Percentiles rank a stretch among this genome's conserved stretches.
These are phyloP conservation scores for Aplysina aerophoba DNA, from an alignment of 37 sponge, comb jelly and placozoan species.

Conservation along the genomic window DNA sequence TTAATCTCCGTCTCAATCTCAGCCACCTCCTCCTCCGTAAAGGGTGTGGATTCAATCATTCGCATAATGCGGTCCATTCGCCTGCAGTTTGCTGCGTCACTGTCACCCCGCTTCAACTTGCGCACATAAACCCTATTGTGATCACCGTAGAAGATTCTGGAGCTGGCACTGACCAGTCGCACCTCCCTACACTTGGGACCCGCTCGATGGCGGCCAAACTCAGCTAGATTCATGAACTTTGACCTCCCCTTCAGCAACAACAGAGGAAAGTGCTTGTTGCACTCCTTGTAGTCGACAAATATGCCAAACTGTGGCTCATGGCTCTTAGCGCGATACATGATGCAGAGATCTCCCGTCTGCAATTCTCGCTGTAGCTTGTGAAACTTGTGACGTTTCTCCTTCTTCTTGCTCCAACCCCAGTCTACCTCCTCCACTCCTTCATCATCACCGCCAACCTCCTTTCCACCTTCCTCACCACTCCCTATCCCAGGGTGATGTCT, in stretches of 20 bases:
- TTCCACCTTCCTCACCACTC: not conserved
- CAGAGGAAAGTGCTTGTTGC: conserved; percentile 53
- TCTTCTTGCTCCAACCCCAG: not conserved
- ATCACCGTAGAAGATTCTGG: conserved; percentile 77
- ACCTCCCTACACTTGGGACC: conserved; percentile 32
- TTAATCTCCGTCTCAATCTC: conserved; percentile 23
- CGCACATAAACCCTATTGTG: conserved; percentile 49
- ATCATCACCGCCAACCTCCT: not conserved
- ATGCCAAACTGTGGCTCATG: conserved; percentile 56
- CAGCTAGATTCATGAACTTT: conserved; percentile 43
- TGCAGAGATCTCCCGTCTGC: conserved; percentile 59
- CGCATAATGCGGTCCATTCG: conserved; percentile 1
- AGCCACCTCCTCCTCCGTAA: conserved; percentile 33
- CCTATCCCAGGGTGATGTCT: not conserved
- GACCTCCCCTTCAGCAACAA: conserved; percentile 72
- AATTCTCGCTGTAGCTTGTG: conserved; percentile 32
- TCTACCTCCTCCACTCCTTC: conserved; percentile 19
- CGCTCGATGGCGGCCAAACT: conserved; percentile 17
- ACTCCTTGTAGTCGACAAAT: conserved; percentile 45
- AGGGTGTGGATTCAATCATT: conserved; percentile 13
- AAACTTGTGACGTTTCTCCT: conserved; percentile 31
- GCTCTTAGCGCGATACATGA: conserved; percentile 50
- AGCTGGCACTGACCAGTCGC: conserved; percentile 51
- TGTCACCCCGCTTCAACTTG: not conserved
- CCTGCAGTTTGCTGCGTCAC: not conserved